Conservation (phyloP, 2,888 invertebrate species). For the Eristalinus sepulchralis region DNA sequence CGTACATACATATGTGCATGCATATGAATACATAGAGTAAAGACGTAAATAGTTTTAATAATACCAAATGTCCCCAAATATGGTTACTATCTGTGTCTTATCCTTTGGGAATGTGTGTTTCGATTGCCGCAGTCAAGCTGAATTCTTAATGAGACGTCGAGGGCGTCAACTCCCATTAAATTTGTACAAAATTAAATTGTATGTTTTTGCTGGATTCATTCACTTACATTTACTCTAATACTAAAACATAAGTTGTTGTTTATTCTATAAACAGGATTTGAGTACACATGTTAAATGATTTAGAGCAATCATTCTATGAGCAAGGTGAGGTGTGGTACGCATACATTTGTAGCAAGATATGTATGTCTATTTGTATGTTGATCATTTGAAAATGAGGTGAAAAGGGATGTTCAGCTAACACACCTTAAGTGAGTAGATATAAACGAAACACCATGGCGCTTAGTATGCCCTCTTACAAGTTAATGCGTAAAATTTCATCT, state of each 20-base stretch:
- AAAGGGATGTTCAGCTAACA: neutral
- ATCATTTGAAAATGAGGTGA: neutral
- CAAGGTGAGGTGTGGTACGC: neutral
- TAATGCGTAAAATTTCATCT: no score
- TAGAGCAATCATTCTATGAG: no score
- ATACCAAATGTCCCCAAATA: neutral
- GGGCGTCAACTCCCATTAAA: neutral
- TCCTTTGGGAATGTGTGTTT: neutral
- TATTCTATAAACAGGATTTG: no score
- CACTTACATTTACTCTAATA: neutral
- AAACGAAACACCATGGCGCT: neutral
- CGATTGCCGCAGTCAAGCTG: neutral
- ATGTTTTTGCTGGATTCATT: neutral
- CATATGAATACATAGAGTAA: neutral
- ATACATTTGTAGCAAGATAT: no score
- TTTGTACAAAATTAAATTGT: neutral
- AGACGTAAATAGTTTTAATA: no score
- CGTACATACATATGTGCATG: neutral
- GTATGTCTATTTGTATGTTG: no score
- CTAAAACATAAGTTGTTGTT: no score
- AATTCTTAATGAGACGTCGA: neutral
- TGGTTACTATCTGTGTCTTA: neutral
- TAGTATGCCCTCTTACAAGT: neutral
- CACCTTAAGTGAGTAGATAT: neutral
- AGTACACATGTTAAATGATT: no score